Evolutionary conservation across 1,140 invertebrate genomes (phyloP), one percentile per base, ranked within the genome.

Genomic region (Chlorops oryzae): DNA sequence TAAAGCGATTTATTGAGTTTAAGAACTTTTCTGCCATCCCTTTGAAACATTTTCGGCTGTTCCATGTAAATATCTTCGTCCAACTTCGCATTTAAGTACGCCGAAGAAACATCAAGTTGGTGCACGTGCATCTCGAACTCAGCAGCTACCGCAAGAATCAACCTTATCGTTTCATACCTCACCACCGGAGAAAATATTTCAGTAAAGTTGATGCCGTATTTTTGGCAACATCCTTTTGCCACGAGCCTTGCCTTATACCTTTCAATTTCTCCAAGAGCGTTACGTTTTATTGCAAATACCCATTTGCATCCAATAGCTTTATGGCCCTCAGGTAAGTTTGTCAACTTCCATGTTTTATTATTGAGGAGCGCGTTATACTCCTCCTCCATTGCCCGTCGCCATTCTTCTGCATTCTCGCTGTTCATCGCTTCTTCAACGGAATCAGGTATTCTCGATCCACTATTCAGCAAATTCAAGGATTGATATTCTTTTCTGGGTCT

Each of bases 131-230:
- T 37, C n/a, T 51, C 13, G 23, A 57, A 38, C 10, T 59, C 54
- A 6, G 56, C 58, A 12, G 59, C 57, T 22, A 62, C 5, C 23
- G 59, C 51, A 12, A 74, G 38, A 3, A 74, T 12, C 39, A 58
- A 44, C 40, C 68, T 50, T 23, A 75, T 52, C 13, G 72, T 58
- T 21, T 25, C 50, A 17, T 54, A 51, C 28, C 52, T 58, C 4
- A 56, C 59, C 10, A 72, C 70, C 13, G 70, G 70, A 9, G 61
- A 49, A 51, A 69, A 74, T 10, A 66, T 72, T 52, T 76, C 62
- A 10, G 51, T 27, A 40, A 60, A 73, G 39, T 74, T 72, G 9
- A 73, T 53, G 5, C 73, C 73, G 5, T 59, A 24, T 21, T 48
- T 52, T 55, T 75, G 73, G 5, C 27, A 34, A 51, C 57, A 76